Evolutionary conservation across 2,888 invertebrate genomes (phyloP), one percentile per base, ranked within the genome.

Genomic region (Formica aserva): DNA sequence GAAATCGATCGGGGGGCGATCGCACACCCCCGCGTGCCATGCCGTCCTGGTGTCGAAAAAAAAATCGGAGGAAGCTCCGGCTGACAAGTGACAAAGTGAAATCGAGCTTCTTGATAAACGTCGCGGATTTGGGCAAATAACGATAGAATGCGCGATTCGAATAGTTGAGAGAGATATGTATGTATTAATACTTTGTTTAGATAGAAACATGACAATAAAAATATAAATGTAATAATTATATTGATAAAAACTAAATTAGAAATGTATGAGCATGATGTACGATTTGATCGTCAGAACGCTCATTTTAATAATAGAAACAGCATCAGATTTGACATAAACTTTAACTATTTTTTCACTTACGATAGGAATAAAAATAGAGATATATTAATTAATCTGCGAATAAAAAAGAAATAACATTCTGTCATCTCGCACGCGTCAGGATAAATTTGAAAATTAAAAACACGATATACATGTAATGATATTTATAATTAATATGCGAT

Each of bases 31-130:
- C 52, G 52, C 22, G 77, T 63, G 29, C 86, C 87, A 94, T 94
- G 91, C 55, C 89, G 85, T 90, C 94, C 94, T 94, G 93, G 86
- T 94, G 92, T 78, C 88, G 92, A 93, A 93, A 92, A 94, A 93
- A 92, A 80, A 76, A 55, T 11, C 22, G 3, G 57, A 57, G 71
- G 0, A 57, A 32, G n/a, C 78, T 45, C 41, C 75, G 22, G n/a
- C 52, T 69, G 77, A 77, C 38, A 6, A 38, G 5, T 38, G 55
- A 35, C 18, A 22, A 22, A 22, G 52, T 29, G n/a, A 4, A 18
- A 57, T 41, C 22, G 1, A 32, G 22, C 22, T 55, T 18, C 41
- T 52, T 29, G 41, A 6, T 11, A 13, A 15, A 4, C 3, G 29
- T 41, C 77, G 38, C 13, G 13, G 11, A 67, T 13, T 29, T 41